Evolutionary conservation across 2,113 vertebrate species (phyloP), one percentile per base, ranked within the genome.

Genomic region (Xenopus borealis): DNA sequence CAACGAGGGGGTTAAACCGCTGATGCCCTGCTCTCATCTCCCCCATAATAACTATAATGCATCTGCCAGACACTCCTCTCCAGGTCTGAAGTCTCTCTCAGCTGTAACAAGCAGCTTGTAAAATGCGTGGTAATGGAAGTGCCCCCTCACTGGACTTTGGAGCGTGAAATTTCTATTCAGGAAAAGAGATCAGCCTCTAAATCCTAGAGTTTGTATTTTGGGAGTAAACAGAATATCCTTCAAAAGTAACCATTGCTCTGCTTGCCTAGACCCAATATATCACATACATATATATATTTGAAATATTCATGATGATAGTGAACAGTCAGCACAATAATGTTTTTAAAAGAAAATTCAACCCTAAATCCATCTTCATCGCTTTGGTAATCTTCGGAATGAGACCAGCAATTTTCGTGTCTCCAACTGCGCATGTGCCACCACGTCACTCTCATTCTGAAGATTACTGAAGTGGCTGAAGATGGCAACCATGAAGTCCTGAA

Each of bases 31-130:
- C 66, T 69, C 59, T 66, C 55, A 46, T 66, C 72, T 62, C 45
- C 45, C 53, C 66, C 64, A 27, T 69, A 53, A 62, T 75, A 75
- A 53, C 58, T 23, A 45, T 75, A 75, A 75, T 75, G 73, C 27
- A 69, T 75, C 66, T 75, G 69, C 73, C 73, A 75, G 73, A 75
- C 58, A 57, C 27, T 75, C 27, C 58, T 69, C 66, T 40, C n/a
- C 27, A 16, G 53, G 40, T 65, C 61, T 72, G 45, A 72, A 20
- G 20, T 63, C 63, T 72, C 72, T 75, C 53, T 75, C 73, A 75
- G 73, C 57, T 75, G 73, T 75, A 75, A 75, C 73, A 68, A 75
- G 72, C 58, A 69, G 66, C 72, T 75, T 44, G 58, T 75, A 75
- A 75, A 75, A 75, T 33, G 64, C 52, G 57, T 68, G 65, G 64